Conservation (phyloP, 1,140 invertebrate genomes). For the Anagrus nilaparvatae region DNA sequence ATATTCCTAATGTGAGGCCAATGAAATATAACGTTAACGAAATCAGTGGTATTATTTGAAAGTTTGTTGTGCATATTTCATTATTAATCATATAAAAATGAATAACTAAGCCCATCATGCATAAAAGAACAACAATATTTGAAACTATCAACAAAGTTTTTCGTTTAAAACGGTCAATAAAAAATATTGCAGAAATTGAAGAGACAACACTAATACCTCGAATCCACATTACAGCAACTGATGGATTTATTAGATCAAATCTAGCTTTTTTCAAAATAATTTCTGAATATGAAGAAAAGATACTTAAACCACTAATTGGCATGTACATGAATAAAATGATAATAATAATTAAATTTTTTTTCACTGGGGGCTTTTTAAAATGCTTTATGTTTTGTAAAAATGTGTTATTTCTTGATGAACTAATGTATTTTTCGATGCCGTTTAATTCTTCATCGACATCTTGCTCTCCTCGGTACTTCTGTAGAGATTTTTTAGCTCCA, state of each 20-base stretch:
- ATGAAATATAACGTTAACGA: too few relatives aligned
- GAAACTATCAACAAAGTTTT: conserved; percentile 54
- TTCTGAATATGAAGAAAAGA: conserved; percentile 62
- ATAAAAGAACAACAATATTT: conserved; percentile 38
- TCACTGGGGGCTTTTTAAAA: conserved; percentile 17
- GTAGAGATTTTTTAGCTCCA: conserved; percentile 44
- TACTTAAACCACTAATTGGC: conserved; percentile 66
- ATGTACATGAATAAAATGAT: conserved; percentile 58
- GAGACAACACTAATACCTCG: too few relatives aligned
- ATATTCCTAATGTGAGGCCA: too few relatives aligned
- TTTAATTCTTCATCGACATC: conserved; percentile 10
- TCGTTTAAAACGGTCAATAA: conserved; percentile 61
- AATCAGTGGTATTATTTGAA: too few relatives aligned
- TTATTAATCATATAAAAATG: too few relatives aligned
- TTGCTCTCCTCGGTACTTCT: conserved; percentile 13
- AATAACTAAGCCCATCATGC: too few relatives aligned
- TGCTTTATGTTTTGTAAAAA: conserved; percentile 7
- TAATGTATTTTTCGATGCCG: conserved; percentile 13
- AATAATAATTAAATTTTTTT: conserved; percentile 52
- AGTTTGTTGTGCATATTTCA: too few relatives aligned
- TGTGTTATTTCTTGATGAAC: neutral
- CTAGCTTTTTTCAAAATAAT: conserved; percentile 61
- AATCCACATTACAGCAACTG: conserved; percentile 52
- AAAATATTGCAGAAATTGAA: conserved; percentile 41
- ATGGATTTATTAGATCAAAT: conserved; percentile 33